Base-by-base conservation (phyloP, 2,113 vertebrate genomes). In the Cryptomyrus ogoouensis region DNA sequence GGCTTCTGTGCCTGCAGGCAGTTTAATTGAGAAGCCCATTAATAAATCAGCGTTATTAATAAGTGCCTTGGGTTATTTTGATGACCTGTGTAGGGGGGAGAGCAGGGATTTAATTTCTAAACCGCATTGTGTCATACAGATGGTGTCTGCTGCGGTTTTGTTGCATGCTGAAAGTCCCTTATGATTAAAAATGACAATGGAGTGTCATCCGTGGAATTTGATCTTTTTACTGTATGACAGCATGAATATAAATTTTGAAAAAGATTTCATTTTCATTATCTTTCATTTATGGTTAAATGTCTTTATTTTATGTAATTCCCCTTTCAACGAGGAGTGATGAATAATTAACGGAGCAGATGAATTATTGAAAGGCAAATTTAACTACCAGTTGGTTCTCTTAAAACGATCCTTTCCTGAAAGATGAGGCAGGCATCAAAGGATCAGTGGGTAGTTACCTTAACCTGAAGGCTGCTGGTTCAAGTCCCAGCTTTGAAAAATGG, bases 11-110 rank as follows among this genome's bases (percentile, higher is more conserved):
- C 50, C 52, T 13, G 53, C 21, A 24, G 35, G 53, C 39, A 88
- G 58, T 44, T 70, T 77, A n/a, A 88, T 46, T 47, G 24, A 35
- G 44, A 88, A 88, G 44, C 24, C 44, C 62, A 74, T 88, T 88
- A 88, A 88, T 44, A 19, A 88, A 46, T 58, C 42, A 88, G 24
- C 88, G 47, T 74, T 88, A 66, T 46, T 74, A 74, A 74, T 74
- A 74, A 74, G 44, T 47, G n/a, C 88, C 74, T 88, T 50, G 58
- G 44, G 56, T 46, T 42, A 83, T 83, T 84, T 46, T 84, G 83
- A 84, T 84, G 83, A 84, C 42, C 83, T 47, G 44, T 47, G 83
- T 84, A 84, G 42, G 44, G 77, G 31, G 31, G 44, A 42, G 19
- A 80, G 39, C 44, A n/a, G 80, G 39, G 24, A 84, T 47, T 84